Evolutionary conservation across 2,113 vertebrate species (phyloP).

Genomic region (Myodes glareolus): DNA sequence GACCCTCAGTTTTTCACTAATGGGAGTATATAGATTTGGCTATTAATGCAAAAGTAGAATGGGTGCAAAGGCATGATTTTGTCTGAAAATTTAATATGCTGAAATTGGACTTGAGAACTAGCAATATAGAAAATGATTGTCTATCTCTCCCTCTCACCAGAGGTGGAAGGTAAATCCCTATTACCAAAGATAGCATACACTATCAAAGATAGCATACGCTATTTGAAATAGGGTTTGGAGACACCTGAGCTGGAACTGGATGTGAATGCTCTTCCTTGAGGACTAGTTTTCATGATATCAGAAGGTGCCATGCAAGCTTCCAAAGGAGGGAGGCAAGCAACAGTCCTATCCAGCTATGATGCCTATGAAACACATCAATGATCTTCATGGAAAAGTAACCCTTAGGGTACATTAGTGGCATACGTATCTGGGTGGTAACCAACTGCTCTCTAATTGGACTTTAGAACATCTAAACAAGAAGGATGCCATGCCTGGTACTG

Average conservation of each 20-base stretch:
- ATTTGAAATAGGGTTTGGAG: background rate
- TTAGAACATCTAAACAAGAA: background rate
- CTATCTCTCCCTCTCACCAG: background rate
- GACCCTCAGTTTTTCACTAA: background rate
- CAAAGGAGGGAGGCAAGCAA: background rate
- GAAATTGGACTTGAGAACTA: slow-evolving; percentile 20
- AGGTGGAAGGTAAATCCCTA: background rate
- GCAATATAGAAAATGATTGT: slow-evolving; percentile 20
- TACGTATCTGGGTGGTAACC: background rate
- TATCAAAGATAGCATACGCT: background rate
- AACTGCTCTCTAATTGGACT: background rate
- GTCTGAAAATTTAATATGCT: slow-evolving; percentile 50
- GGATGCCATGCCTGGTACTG: background rate
- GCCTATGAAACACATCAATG: background rate
- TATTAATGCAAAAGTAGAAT: slow-evolving; percentile 40
- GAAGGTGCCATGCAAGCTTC: background rate
- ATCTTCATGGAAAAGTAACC: background rate
- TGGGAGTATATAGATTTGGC: background rate
- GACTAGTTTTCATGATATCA: background rate
- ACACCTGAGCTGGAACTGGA: background rate
- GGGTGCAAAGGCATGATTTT: background rate
- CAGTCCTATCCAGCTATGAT: background rate
- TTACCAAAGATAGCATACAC: background rate
- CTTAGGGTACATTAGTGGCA: background rate
- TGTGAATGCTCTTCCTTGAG: background rate